phyloP scores from a whole-genome alignment of 2,888 invertebrate genomes.

The Altica lythri region DNA sequence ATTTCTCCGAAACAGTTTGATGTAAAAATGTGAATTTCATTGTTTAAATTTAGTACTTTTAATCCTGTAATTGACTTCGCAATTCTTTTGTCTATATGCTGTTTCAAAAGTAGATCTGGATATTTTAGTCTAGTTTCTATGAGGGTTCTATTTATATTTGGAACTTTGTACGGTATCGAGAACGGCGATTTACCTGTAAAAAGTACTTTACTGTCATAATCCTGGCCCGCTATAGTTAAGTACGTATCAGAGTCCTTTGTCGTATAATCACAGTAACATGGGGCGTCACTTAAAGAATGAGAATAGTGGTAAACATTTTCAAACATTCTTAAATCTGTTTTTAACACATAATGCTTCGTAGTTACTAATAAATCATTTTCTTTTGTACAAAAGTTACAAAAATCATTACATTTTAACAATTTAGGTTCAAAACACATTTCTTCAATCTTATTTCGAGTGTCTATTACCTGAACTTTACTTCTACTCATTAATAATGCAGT shows the following conservation, averaged over 20 bases:
- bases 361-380: slow-evolving; percentile 32
- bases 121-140: slow-evolving; percentile 32
- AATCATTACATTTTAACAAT: slow-evolving; percentile 38
- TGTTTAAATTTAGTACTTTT: slow-evolving; percentile 36
- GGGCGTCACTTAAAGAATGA: slow-evolving; percentile 36
- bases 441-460: slow-evolving; percentile 29
- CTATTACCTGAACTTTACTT: slow-evolving; percentile 32
- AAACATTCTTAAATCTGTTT: slow-evolving; percentile 36
- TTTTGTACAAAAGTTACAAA: slow-evolving; percentile 36
- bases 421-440: slow-evolving; percentile 35
- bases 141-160: slow-evolving; percentile 36
- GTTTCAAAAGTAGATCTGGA: slow-evolving; percentile 32
- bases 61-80: slow-evolving; percentile 38
- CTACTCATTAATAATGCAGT: slow-evolving; percentile 35
- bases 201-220: slow-evolving; percentile 37
- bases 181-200: slow-evolving; percentile 39
- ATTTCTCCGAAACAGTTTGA: slow-evolving; percentile 42
- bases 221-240: slow-evolving; percentile 39
- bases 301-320: slow-evolving; percentile 33
- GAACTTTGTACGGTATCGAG: slow-evolving; percentile 41
- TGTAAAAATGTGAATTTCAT: slow-evolving; percentile 35
- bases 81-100: slow-evolving; percentile 34
- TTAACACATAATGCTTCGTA: slow-evolving; percentile 40
- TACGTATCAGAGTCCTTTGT: slow-evolving; percentile 30
- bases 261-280: slow-evolving; percentile 40